Evolutionary conservation across 2,113 vertebrate species (phyloP), one percentile per base, ranked within the genome.

Genomic region (Sorex fumeus): DNA sequence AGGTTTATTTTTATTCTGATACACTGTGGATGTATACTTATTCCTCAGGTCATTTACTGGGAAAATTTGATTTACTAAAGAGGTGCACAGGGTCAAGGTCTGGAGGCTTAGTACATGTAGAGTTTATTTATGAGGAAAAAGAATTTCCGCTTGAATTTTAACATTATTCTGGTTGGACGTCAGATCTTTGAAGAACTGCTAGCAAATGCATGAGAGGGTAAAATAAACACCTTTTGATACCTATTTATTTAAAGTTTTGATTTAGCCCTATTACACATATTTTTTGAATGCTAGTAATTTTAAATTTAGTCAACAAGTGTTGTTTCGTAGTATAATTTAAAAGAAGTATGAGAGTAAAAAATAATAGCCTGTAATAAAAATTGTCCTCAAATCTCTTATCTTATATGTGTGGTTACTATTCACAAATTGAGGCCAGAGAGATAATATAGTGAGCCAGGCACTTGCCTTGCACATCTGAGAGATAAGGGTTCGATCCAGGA

Each of bases 1-100:
- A 85, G 45, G 62, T 90, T 93, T 93, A 84, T 92, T 92, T 95
- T 95, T 77, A 66, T 60, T 91, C 34, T 32, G 36, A 74, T 40
- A 23, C 5, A 36, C 32, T 72, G 45, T 84, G 45, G 88, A 32
- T 0, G 6, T 30, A 30, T 27, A 74, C 5, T 21, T n/a, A 81
- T 32, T 13, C 0, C 77, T 45, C 3, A 8, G 36, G 25, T n/a
- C 47, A 43, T 40, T 75, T 69, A 82, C 0, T 32, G 36, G 32
- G 8, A 88, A 50, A 77, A 79, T 82, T 76, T 62, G 25, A 36
- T 80, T 25, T 40, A 12, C n/a, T 9, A 32, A 11, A 53, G 1
- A 40, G 2, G 1, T 30, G 16, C n/a, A 72, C 19, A 27, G 23
- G 78, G 45, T 93, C 60, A 85, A 70, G 30, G 21, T 66, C 67